A percentile compares a stretch with the other conserved stretches of the same genome.
phyloP scores from a whole-genome alignment of 2,797 vertebrate species.

The Platalea minor region DNA sequence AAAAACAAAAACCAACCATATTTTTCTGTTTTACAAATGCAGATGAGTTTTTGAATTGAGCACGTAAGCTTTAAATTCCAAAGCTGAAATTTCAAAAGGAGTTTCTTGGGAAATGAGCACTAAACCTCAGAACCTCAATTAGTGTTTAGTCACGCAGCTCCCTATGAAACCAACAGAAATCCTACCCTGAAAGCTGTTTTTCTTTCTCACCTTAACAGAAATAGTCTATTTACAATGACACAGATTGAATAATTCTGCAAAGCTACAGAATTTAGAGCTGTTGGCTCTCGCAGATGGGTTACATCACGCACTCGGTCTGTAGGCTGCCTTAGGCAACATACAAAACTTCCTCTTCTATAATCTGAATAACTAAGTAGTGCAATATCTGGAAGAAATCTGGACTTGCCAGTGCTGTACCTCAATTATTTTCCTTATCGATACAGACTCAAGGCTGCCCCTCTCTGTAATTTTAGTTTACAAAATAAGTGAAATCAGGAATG shows the following conservation, averaged over 20 bases:
- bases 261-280: neutral
- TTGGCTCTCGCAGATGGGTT: neutral
- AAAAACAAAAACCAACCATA: too few species aligned
- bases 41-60: slow-evolving; percentile 14
- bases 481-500: neutral
- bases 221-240: slow-evolving; percentile 37
- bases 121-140: slow-evolving; percentile 15
- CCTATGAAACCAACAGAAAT: neutral
- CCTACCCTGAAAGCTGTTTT: neutral
- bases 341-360: neutral
- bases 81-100: slow-evolving; percentile 16
- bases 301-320: neutral
- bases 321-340: slow-evolving; percentile 14
- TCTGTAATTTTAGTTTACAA: neutral
- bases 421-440: neutral
- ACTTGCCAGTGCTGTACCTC: neutral
- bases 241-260: slow-evolving; percentile 35
- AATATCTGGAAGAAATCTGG: neutral
- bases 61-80: neutral
- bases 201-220: slow-evolving; percentile 36
- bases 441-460: neutral
- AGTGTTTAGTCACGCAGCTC: neutral
- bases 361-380: neutral
- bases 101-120: neutral
- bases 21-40: neutral